These are phyloP conservation scores for Conger conger DNA, from an alignment of 2,113 vertebrate species.

Conservation along the genomic window DNA sequence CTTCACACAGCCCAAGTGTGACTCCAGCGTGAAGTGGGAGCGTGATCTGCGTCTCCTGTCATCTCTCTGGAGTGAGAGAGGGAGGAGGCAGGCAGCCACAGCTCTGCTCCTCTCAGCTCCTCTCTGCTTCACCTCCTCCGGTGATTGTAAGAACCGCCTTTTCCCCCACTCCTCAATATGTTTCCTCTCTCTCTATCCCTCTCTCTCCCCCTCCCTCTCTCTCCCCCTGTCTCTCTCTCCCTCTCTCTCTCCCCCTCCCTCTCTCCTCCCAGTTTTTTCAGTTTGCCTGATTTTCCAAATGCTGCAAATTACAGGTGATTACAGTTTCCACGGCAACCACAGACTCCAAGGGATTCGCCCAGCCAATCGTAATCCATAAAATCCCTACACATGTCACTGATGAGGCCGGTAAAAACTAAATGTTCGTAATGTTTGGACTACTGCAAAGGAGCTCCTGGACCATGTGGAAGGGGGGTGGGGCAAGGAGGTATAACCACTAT, in stretches of 20 bases:
- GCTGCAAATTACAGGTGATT: slow-evolving; percentile 40
- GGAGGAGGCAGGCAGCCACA: neutral
- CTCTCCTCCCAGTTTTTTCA: neutral
- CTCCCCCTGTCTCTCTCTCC: neutral
- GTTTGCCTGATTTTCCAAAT: slow-evolving; percentile 9
- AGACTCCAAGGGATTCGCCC: slow-evolving; percentile 62
- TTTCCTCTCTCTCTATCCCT: neutral
- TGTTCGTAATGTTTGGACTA: neutral
- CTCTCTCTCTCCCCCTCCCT: neutral
- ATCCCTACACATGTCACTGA: neutral
- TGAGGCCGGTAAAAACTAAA: neutral
- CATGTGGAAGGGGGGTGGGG: neutral
- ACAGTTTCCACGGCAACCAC: slow-evolving; percentile 66
- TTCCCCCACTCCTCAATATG: neutral
- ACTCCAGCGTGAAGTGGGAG: neutral
- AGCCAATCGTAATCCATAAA: slow-evolving; percentile 50
- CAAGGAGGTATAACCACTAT: neutral
- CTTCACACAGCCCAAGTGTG: neutral
- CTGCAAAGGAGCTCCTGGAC: neutral
- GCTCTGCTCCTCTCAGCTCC: neutral
- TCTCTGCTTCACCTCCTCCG: neutral
- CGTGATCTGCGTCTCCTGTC: neutral
- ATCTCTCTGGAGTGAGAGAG: neutral
- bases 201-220: neutral
- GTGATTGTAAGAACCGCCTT: neutral